Percentiles rank a stretch among this genome's conserved stretches.
Conservation (phyloP, 2,888 invertebrate genomes). For the Nomada hirtipes region DNA sequence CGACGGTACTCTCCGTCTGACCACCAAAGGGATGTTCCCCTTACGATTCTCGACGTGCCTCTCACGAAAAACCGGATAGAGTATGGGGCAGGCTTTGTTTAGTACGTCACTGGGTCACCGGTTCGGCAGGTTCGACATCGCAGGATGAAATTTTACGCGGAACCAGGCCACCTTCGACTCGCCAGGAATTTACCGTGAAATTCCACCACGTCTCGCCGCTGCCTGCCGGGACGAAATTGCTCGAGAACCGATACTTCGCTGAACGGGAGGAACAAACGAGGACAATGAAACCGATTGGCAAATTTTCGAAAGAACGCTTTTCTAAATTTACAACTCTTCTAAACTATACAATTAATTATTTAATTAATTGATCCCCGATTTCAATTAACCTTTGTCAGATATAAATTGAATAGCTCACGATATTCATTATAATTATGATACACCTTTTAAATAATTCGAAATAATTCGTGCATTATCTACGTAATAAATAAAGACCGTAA, state of each 20-base stretch:
- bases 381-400: too few species aligned
- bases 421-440: too few species aligned
- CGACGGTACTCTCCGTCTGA: neutral
- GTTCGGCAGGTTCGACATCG: conserved; percentile 41
- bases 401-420: too few species aligned
- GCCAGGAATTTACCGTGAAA: conserved; percentile 58
- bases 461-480: too few species aligned
- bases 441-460: too few species aligned
- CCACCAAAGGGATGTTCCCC: neutral
- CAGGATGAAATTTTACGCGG: conserved; percentile 55
- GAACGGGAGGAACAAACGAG: neutral
- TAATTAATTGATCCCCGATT: too few species aligned
- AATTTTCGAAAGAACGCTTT: neutral
- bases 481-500: too few species aligned
- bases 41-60: conserved; percentile 13
- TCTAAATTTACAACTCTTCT: too few species aligned
- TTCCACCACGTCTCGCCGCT: conserved; percentile 48
- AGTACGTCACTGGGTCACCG: conserved; percentile 69
- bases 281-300: conserved; percentile 26
- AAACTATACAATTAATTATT: too few species aligned
- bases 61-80: conserved; percentile 12
- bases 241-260: conserved; percentile 42
- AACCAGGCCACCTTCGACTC: conserved; percentile 47
- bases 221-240: conserved; percentile 36
- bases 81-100: conserved; percentile 52